These are phyloP conservation scores for Cyprinodon variegatus DNA, from an alignment of 2,113 vertebrate species.

Conservation along the genomic window DNA sequence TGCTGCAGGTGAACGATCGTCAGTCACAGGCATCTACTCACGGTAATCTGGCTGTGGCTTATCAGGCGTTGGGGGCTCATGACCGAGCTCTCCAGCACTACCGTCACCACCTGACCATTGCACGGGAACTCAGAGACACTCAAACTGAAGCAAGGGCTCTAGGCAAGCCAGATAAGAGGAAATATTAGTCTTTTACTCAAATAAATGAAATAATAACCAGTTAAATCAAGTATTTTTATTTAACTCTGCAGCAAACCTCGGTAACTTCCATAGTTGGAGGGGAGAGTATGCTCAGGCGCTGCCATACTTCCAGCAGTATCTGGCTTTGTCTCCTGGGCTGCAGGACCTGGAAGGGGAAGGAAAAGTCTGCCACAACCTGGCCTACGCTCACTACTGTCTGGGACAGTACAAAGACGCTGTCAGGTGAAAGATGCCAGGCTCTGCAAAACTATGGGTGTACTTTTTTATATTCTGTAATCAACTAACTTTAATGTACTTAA, in stretches of 20 bases:
- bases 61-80: conserved; percentile 92
- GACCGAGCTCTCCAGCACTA: conserved; percentile 96
- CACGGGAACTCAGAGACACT: conserved; percentile 89
- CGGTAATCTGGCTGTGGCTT: conserved; percentile 92
- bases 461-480: too few species aligned
- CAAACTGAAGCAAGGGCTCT: conserved; percentile 92
- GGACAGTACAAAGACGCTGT: conserved; percentile 92
- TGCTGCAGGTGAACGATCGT: conserved; percentile 85
- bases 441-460: not conserved
- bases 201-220: not conserved
- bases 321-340: conserved; percentile 86
- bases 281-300: conserved; percentile 90
- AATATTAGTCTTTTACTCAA: not conserved
- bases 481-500: too few species aligned
- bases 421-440: conserved; percentile 66
- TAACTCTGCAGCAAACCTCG: conserved; percentile 83
- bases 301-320: conserved; percentile 93
- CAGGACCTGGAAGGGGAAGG: conserved; percentile 96
- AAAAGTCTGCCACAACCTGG: conserved; percentile 94
- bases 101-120: conserved; percentile 92
- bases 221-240: not conserved
- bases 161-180: conserved; percentile 72
- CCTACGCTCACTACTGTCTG: conserved; percentile 94
- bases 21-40: conserved; percentile 95
- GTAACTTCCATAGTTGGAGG: conserved; percentile 94